These are phyloP conservation scores for Laticauda laticaudata DNA, from an alignment of 2,113 vertebrate species.

Conservation along the genomic window DNA sequence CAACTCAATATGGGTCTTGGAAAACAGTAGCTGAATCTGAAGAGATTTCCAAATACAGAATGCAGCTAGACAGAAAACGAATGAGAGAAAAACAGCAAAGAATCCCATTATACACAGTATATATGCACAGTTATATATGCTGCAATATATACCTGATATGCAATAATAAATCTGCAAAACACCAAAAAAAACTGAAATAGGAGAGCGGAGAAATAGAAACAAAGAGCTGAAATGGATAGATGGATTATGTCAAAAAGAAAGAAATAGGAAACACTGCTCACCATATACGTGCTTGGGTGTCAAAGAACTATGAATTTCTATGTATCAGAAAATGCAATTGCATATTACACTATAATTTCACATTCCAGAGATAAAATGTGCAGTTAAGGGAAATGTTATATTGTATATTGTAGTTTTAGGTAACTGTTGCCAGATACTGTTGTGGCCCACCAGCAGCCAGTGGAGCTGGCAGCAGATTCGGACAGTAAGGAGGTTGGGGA, in stretches of 20 bases:
- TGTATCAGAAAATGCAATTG: background rate
- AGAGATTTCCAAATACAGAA: background rate
- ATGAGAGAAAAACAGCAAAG: background rate
- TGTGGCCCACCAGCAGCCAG: too few species aligned
- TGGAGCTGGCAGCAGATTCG: too few species aligned
- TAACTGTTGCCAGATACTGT: background rate
- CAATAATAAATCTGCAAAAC: background rate
- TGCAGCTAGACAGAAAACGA: background rate
- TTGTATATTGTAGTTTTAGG: background rate
- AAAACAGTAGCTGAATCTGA: background rate
- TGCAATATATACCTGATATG: background rate
- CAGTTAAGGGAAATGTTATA: background rate
- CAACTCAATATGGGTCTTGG: background rate
- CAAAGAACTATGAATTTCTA: background rate
- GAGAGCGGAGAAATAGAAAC: background rate
- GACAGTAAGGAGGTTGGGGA: too few species aligned
- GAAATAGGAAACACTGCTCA: background rate
- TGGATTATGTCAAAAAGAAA: background rate
- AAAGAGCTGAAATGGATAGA: background rate
- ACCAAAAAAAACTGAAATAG: background rate
- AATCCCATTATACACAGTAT: background rate
- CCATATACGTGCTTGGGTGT: background rate
- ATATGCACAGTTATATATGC: background rate
- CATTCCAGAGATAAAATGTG: background rate
- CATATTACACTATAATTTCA: background rate